Evolutionary conservation across 92 coral and sea anemone species (phyloP).

Genomic region (Epizoanthus illoricatus): DNA sequence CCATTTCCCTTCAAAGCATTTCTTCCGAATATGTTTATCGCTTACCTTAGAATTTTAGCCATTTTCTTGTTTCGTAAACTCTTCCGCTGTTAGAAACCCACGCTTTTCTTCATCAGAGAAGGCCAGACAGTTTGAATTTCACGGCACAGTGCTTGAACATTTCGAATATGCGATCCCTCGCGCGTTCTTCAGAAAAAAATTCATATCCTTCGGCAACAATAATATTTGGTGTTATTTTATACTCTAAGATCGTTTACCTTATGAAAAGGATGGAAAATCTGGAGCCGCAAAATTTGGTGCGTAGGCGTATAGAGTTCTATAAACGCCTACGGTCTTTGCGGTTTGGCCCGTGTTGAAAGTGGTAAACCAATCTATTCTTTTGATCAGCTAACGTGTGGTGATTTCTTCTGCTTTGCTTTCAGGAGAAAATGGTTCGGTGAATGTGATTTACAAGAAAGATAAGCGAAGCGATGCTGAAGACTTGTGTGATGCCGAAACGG

Average conservation of each 20-base stretch:
- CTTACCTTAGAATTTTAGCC: background rate
- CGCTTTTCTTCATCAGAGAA: background rate
- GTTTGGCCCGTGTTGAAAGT: slow-evolving; percentile 5
- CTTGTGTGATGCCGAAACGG: slow-evolving; percentile 87
- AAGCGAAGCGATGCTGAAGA: slow-evolving; percentile 72
- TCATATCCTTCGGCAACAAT: background rate
- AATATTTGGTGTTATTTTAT: background rate
- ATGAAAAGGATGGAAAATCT: background rate
- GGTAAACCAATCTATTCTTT: slow-evolving; percentile 15
- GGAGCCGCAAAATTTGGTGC: background rate
- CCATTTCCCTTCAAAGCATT: background rate
- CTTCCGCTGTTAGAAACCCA: background rate
- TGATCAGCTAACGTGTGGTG: slow-evolving; percentile 60
- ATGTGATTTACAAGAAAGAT: slow-evolving; percentile 90
- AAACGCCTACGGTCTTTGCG: slow-evolving; percentile 11
- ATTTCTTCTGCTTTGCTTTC: slow-evolving; percentile 40
- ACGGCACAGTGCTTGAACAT: too few species aligned
- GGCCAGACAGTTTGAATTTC: too few species aligned
- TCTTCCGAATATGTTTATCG: background rate
- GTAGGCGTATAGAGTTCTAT: slow-evolving; percentile 15
- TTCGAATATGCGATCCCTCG: background rate
- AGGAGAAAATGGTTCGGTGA: slow-evolving; percentile 95
- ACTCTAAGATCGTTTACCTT: background rate
- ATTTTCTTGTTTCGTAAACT: background rate
- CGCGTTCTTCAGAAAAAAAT: background rate